Evolutionary conservation across 2,797 vertebrate genomes (phyloP).

Genomic region (Lerista edwardsae): DNA sequence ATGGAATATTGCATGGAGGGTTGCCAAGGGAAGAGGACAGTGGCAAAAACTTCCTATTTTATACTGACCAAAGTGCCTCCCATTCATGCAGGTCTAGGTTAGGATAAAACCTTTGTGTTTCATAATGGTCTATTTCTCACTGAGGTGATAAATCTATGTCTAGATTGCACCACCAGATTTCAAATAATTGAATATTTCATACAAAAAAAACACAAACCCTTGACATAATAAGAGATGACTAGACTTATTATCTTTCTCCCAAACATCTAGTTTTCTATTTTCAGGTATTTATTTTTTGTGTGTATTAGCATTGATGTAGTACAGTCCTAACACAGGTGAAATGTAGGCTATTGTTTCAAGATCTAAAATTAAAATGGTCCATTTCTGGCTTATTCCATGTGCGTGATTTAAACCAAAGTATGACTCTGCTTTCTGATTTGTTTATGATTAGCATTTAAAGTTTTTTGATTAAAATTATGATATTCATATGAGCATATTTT

Average conservation of each 20-base stretch:
- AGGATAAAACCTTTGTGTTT: too few species aligned
- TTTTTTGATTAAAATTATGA: conserved; percentile 22
- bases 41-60: too few species aligned
- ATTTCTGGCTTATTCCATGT: background rate
- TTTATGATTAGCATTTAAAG: background rate
- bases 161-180: background rate
- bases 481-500: conserved; percentile 40
- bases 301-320: background rate
- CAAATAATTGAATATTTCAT: background rate
- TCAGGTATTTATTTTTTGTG: background rate
- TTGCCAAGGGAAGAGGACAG: too few species aligned
- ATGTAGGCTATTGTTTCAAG: background rate
- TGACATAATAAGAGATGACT: background rate
- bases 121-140: background rate
- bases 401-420: conserved; percentile 25
- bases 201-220: background rate
- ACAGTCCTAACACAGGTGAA: background rate
- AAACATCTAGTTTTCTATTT: background rate
- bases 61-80: too few species aligned
- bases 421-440: background rate
- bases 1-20: too few species aligned
- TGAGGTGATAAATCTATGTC: background rate
- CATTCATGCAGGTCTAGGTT: too few species aligned
- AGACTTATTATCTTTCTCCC: background rate
- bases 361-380: background rate